Conservation (phyloP, 2,797 vertebrate genomes). For the Intellagama lesueurii region DNA sequence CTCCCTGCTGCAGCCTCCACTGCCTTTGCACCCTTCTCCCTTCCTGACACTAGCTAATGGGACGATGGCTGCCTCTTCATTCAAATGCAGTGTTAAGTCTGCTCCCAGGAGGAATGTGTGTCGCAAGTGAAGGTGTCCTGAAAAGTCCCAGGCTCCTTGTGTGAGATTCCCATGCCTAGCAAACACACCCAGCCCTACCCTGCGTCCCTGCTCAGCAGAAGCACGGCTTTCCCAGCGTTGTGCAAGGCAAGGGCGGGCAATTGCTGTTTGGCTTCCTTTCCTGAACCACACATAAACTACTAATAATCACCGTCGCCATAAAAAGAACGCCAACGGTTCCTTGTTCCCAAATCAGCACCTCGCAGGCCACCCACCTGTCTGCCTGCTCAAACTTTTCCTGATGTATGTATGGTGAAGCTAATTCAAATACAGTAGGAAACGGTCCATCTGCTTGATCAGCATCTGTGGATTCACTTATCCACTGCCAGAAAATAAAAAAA, state of each 20-base stretch:
- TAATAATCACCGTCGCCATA: background rate
- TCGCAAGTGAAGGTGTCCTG: slow-evolving; percentile 13
- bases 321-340: background rate
- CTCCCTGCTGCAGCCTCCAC: background rate
- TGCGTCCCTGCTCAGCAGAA: background rate
- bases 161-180: slow-evolving; percentile 11
- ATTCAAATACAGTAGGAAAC: too few species aligned
- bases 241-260: slow-evolving; percentile 49
- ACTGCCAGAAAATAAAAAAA: too few species aligned
- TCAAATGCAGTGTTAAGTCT: background rate
- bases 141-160: background rate
- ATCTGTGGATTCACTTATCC: too few species aligned
- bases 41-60: background rate
- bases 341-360: slow-evolving; percentile 28
- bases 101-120: background rate
- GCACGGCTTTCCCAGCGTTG: slow-evolving; percentile 44
- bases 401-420: background rate
- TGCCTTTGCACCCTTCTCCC: background rate
- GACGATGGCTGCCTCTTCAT: background rate
- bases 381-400: background rate
- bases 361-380: background rate
- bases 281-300: background rate
- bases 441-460: too few species aligned
- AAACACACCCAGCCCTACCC: slow-evolving; percentile 26
- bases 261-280: background rate